phyloP scores from a whole-genome alignment of 2,113 vertebrate species.

The Atractosteus spatula region DNA sequence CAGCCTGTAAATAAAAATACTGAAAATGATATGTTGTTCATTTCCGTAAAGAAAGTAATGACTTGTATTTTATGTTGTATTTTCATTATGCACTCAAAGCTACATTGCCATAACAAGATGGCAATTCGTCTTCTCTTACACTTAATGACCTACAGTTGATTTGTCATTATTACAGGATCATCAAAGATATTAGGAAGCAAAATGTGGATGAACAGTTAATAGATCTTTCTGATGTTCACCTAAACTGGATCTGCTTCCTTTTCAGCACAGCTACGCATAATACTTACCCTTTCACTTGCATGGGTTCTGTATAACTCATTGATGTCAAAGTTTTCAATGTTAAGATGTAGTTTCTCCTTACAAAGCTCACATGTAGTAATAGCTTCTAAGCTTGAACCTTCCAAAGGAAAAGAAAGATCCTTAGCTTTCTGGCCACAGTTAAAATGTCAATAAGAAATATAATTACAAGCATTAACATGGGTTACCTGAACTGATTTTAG shows the following conservation, averaged over 20 bases:
- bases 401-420: not conserved
- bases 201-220: too few species aligned
- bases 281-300: constrained; percentile 84
- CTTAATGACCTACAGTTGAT: too few species aligned
- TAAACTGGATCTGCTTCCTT: too few species aligned
- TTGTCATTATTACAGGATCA: too few species aligned
- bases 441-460: not conserved
- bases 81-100: too few species aligned
- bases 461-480: not conserved
- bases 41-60: not conserved
- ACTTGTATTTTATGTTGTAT: too few species aligned
- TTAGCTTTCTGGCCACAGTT: not conserved
- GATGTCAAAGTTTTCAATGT: constrained; percentile 94
- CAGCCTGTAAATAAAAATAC: constrained; percentile 68
- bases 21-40: too few species aligned
- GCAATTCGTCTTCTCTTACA: too few species aligned
- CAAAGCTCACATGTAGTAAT: constrained; percentile 95
- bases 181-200: too few species aligned
- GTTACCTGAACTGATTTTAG: constrained; percentile 94
- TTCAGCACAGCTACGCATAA: not conserved
- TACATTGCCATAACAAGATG: too few species aligned
- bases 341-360: constrained; percentile 90
- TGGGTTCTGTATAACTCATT: constrained; percentile 92
- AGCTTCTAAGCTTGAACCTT: constrained; percentile 87
- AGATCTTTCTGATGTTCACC: too few species aligned